Base-by-base conservation (phyloP, 2,113 vertebrate species). In the Callospermophilus lateralis region DNA sequence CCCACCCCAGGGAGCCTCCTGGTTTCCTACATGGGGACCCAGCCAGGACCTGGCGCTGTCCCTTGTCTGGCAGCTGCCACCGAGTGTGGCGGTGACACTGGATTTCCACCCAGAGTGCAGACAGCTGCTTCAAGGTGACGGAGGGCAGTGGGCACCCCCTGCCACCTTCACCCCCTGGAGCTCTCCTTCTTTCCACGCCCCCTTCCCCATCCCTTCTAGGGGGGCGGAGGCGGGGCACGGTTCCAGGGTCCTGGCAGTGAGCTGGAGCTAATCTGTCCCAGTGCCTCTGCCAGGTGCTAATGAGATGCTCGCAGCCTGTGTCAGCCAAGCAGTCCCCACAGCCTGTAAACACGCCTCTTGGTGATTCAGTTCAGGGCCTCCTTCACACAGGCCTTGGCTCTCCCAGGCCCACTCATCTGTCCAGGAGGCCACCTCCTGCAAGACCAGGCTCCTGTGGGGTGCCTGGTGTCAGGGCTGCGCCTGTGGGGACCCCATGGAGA, bases 221-320 rank as follows among this genome's bases (percentile, higher is more conserved):
- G 34, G 11, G 53, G 74, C 2, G 5, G 72, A 70, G 37, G 32
- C 65, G 65, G 70, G 32, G 58, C 6, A 4, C 0, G 55, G 81
- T 15, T 37, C 45, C 74, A 0, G 28, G 10, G 1, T 61, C 83
- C 55, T 58, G 48, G 85, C 89, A 68, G 81, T 4, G 42, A 93
- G 74, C 87, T 79, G 74, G 76, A 94, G 89, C 78, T 72, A 51
- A 74, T 94, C 80, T 73, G 51, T 30, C 93, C 28, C 19, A 4
- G 89, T 42, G 65, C 53, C 63, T 89, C n/a, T 87, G 93, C 94
- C 96, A 95, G 95, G 94, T 90, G 94, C 96, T 94, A 95, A 97
- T 92, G 97, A 97, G 76, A 91, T 48, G 70, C 94, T 84, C n/a
- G 4, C 65, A 58, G 93, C 45, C 17, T 30, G 90, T 83, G 74